Conservation (phyloP, 2,888 invertebrate species). For the Pachydiplax longipennis region DNA sequence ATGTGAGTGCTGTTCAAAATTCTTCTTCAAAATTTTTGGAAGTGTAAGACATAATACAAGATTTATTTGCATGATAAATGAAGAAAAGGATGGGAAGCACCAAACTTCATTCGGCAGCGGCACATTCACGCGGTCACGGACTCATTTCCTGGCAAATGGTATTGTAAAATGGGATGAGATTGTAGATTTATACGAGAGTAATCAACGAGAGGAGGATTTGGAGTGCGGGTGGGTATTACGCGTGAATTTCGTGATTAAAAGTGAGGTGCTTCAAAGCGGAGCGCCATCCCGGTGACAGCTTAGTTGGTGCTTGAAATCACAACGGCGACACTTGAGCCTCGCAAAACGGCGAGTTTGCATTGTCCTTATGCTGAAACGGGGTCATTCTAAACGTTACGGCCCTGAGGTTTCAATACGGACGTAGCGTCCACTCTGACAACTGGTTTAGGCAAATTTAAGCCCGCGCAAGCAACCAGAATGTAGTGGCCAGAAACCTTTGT, state of each 20-base stretch:
- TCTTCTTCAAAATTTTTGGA: too few species aligned
- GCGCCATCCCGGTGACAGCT: not conserved
- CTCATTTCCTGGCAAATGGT: too few species aligned
- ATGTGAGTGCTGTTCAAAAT: too few species aligned
- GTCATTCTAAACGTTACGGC: not conserved
- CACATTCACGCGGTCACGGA: too few species aligned
- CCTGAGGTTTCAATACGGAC: not conserved
- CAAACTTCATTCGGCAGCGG: too few species aligned
- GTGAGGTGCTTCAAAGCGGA: not conserved
- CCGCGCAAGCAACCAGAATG: too few species aligned
- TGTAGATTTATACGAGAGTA: too few species aligned
- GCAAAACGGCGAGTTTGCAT: not conserved
- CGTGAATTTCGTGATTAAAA: not conserved
- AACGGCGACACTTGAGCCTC: not conserved
- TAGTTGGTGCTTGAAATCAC: not conserved
- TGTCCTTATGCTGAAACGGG: not conserved
- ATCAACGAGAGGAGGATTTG: not conserved
- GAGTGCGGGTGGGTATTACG: not conserved
- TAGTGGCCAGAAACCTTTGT: too few species aligned
- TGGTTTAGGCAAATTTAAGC: not conserved
- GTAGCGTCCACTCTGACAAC: not conserved
- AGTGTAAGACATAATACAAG: too few species aligned
- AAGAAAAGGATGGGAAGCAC: too few species aligned
- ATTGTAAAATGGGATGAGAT: too few species aligned
- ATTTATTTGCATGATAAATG: too few species aligned